Conservation (phyloP, 2,888 invertebrate genomes). For the Stratiomys singularior region DNA sequence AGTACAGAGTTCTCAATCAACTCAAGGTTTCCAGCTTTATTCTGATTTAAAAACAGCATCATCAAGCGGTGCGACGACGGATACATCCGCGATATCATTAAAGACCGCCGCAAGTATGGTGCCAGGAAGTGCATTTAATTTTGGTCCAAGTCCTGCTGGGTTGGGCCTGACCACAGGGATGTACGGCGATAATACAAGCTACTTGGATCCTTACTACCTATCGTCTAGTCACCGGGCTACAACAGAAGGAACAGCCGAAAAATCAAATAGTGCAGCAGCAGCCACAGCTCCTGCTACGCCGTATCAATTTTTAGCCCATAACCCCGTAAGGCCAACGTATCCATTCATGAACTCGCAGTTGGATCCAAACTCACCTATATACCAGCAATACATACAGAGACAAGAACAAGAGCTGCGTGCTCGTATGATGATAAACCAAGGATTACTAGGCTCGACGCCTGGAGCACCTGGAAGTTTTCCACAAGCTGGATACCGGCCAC, state of each 20-base stretch:
- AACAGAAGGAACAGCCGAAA: conserved; percentile 58
- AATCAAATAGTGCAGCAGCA: conserved; percentile 67
- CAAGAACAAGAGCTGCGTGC: conserved; percentile 74
- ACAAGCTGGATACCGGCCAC: conserved; percentile 71
- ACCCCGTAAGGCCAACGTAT: conserved; percentile 71
- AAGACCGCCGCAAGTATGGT: conserved; percentile 76
- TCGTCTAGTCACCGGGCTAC: conserved; percentile 66
- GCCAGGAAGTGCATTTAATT: conserved; percentile 86
- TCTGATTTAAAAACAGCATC: conserved; percentile 67
- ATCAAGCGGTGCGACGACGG: conserved; percentile 54
- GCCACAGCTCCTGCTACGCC: conserved; percentile 67
- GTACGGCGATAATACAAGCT: conserved; percentile 74
- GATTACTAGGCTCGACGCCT: conserved; percentile 58
- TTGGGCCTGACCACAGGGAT: conserved; percentile 69
- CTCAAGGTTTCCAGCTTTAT: conserved; percentile 71
- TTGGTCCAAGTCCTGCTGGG: conserved; percentile 75
- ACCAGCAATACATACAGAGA: conserved; percentile 77
- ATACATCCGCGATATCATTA: conserved; percentile 69
- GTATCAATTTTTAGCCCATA: conserved; percentile 71
- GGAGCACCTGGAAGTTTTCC: conserved; percentile 69
- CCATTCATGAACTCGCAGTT: conserved; percentile 71
- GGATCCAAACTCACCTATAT: conserved; percentile 74
- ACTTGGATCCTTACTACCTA: conserved; percentile 73
- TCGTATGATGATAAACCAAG: conserved; percentile 68
- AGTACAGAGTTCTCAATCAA: conserved; percentile 52